Evolutionary conservation across 2,888 invertebrate species (phyloP), one percentile per base, ranked within the genome.

Genomic region (Apotomis betuletana): DNA sequence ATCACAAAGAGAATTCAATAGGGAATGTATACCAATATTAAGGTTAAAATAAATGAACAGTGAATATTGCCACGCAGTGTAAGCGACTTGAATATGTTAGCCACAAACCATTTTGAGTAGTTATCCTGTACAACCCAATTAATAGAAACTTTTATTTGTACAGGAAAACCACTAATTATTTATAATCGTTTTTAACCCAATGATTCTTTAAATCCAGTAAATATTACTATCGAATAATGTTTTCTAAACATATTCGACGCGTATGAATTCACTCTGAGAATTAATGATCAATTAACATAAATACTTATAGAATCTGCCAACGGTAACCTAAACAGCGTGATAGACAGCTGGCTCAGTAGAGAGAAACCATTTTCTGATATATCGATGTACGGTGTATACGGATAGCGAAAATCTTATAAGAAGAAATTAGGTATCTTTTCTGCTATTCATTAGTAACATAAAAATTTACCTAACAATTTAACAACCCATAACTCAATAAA

Each of bases 51-150:
- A 52, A 15, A 58, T 51, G 58, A 59, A 52, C 36, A 59, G 59
- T 59, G 67, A 36, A 59, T 67, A 67, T 67, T 67, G 67, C 59
- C 49, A 67, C 67, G 67, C 67, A 59, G 67, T 67, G 59, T 52
- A 41, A 67, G 59, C 59, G 5, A 51, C 6, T 36, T 49, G 57
- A 36, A 46, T 58, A 15, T 67, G 65, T 67, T 67, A 67, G 65
- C 46, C 55, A 67, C 65, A 57, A 9, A 65, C 46, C 57, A 36
- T 8, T 38, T 5, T 38, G 6, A 5, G 9, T n/a, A 8, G 5
- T 46, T 9, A 49, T 9, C 8, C 8, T 49, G 10, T 9, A 49
- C 49, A 8, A 44, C 8, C 1, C 5, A 44, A 44, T 44, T 44
- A 44, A 44, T 44, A 44, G 8, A 9, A 9, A 49, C 8, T 9